Conservation (phyloP, 1,140 invertebrate species). For the Parapsyche elsis region DNA sequence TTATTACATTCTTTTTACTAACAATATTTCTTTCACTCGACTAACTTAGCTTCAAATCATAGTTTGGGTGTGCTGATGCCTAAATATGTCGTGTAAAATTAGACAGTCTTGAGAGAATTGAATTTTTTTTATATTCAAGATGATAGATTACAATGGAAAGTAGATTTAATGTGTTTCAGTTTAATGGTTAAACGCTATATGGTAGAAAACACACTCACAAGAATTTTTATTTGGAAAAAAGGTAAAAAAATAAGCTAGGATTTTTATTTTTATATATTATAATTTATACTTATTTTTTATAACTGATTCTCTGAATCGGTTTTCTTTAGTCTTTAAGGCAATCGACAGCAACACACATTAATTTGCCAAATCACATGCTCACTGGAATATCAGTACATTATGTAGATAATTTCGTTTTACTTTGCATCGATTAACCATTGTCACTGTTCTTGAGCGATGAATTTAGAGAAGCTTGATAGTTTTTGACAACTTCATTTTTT, state of each 20-base stretch:
- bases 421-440: slow-evolving; percentile 19
- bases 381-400: no score
- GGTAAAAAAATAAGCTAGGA: no score
- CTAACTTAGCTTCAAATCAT: no score
- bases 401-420: not conserved
- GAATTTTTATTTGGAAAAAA: not conserved
- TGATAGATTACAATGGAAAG: not conserved
- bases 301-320: not conserved
- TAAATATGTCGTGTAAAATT: no score
- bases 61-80: no score
- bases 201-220: not conserved
- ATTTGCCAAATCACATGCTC: no score
- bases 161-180: not conserved
- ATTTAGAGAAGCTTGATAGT: slow-evolving; percentile 50
- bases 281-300: not conserved
- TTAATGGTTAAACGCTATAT: not conserved
- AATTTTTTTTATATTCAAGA: no score
- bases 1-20: no score
- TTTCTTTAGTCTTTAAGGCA: not conserved
- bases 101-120: no score
- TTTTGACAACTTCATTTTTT: slow-evolving; percentile 54
- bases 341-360: not conserved
- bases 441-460: slow-evolving; percentile 49
- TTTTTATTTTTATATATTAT: not conserved
- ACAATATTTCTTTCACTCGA: no score